A percentile compares a stretch with the other conserved stretches of the same genome.
Evolutionary conservation across 2,888 invertebrate genomes (phyloP).

Genomic region (Antitype chi): DNA sequence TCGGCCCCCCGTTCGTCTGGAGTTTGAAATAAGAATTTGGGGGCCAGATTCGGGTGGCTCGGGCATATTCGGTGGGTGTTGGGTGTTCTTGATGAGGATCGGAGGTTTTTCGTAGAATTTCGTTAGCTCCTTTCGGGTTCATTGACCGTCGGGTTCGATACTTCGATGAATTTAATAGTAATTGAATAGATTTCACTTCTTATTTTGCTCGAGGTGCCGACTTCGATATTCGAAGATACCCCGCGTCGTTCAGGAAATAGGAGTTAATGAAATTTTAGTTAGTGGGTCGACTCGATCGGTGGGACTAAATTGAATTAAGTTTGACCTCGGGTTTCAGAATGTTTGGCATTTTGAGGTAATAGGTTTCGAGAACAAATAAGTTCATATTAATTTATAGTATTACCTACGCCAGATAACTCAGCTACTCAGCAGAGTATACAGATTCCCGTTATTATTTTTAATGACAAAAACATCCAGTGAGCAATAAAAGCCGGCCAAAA

Average conservation of each 20-base stretch:
- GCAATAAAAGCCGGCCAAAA: slow-evolving; percentile 22
- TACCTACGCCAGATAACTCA: neutral
- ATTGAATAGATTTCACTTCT: slow-evolving; percentile 80
- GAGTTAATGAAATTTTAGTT: slow-evolving; percentile 74
- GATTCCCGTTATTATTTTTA: neutral
- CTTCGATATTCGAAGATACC: slow-evolving; percentile 63
- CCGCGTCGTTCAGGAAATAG: slow-evolving; percentile 68
- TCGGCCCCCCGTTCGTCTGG: slow-evolving; percentile 84
- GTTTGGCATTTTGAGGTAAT: slow-evolving; percentile 23
- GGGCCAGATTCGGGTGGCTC: slow-evolving; percentile 86
- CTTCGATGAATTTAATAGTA: slow-evolving; percentile 86
- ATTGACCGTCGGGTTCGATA: slow-evolving; percentile 87
- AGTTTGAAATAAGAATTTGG: slow-evolving; percentile 90
- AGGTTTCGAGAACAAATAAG: neutral
- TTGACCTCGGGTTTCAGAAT: slow-evolving; percentile 47
- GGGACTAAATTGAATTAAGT: slow-evolving; percentile 56
- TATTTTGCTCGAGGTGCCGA: slow-evolving; percentile 60
- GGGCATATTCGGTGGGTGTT: slow-evolving; percentile 86
- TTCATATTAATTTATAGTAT: neutral
- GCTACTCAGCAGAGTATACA: neutral
- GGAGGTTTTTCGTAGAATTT: slow-evolving; percentile 89
- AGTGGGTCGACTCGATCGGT: slow-evolving; percentile 57
- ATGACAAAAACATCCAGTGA: slow-evolving; percentile 2
- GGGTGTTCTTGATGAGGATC: slow-evolving; percentile 88
- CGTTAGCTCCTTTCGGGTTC: slow-evolving; percentile 85